Conservation (phyloP, 2,113 vertebrate species). For the Oxyura jamaicensis region DNA sequence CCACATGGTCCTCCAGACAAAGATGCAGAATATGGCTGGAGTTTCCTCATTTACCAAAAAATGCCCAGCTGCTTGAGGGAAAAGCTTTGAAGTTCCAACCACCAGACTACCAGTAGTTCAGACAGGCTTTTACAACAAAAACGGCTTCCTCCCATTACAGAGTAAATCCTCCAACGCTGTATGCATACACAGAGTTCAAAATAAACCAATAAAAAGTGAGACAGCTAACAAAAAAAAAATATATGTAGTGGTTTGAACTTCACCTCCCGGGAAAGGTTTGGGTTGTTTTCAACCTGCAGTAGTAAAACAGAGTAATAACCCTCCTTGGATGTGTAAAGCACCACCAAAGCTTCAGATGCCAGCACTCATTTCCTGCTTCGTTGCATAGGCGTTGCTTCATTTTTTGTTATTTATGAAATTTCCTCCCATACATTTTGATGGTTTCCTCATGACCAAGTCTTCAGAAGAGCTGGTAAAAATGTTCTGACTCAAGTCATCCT, state of each 20-base stretch:
- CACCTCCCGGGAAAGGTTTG: not conserved
- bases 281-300: not conserved
- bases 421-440: not conserved
- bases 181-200: not conserved
- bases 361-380: conserved; percentile 36
- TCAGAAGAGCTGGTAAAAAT: not conserved
- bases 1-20: not conserved
- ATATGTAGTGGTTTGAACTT: not conserved
- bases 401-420: conserved; percentile 26
- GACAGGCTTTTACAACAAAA: not conserved
- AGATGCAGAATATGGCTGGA: not conserved
- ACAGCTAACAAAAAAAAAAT: not conserved
- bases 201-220: not conserved
- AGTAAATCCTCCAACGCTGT: not conserved
- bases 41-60: not conserved
- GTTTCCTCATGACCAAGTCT: conserved; percentile 26
- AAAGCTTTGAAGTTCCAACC: not conserved
- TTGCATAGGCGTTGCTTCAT: not conserved
- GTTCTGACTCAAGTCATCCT: not conserved
- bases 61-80: fast-evolving
- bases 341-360: not conserved
- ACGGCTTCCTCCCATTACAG: not conserved
- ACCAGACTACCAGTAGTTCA: not conserved
- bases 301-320: conserved; percentile 14
- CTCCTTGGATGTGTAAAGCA: not conserved